Evolutionary conservation across 2,797 vertebrate species (phyloP), one percentile per base, ranked within the genome.

Genomic region (Centroberyx gerrardi): DNA sequence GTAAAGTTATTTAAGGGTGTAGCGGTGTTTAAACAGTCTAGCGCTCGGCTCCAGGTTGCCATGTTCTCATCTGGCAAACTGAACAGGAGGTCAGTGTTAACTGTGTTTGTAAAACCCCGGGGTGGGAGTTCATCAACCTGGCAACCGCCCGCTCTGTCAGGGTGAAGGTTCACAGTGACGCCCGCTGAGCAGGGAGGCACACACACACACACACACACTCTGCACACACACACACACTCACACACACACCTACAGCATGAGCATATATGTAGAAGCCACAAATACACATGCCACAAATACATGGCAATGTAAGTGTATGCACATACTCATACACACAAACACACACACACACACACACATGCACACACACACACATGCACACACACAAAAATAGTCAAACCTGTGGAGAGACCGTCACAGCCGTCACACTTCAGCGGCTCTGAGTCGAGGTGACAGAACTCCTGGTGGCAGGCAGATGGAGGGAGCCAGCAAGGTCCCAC

Each of bases 381-480:
- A 14, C 13, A 54, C 33, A 22, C 51, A 67, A 18, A 54, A 18
- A 42, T 2, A 51, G 22, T 53, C 15, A 7, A 29, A 36, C 49
- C 22, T 53, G 49, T 44, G 33, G 68, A 52, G 49, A 40, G 27
- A 38, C 1, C 14, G 18, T 70, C 14, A 8, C 49, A 56, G 65
- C 62, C 18, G 18, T 74, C 76, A 81, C 82, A 78, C 78, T 38
- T 82, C 70, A 64, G 62, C 52, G 54, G 46, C 55, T 74, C 52
- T 54, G 64, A 68, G 52, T 38, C 18, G 27, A 84, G 77, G 86
- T 82, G 83, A 84, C 82, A 69, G 68, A 86, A 60, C 74, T 71
- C 89, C 68, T 74, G 72, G 61, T 79, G 75, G 56, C 74, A 73
- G 64, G 52, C 89, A 87, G 84, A 89, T 88, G 87, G 80, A 84